Base-by-base conservation (phyloP, 1,140 invertebrate genomes). In the Aphidius gifuensis region DNA sequence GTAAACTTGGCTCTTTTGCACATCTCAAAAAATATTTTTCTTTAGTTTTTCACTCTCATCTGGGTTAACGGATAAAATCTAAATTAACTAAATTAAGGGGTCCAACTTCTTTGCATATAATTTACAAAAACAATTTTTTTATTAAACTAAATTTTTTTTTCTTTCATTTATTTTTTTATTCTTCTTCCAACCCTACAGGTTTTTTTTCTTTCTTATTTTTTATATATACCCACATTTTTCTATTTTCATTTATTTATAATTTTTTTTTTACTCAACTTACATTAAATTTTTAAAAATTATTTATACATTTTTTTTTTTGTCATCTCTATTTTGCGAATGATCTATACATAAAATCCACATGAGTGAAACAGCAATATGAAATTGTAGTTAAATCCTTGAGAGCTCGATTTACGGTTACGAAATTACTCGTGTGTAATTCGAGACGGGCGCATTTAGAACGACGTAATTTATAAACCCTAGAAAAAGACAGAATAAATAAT, bases 51-150 rank as follows among this genome's bases (percentile, higher is more conserved):
- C 55, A 58, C 11, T 42, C 64, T 54, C 63, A 56, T 64, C 67
- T 69, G 61, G 72, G 65, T 74, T 70, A 80, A 80, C 79, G 79
- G 79, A 80, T 80, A 80, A 80, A 80, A 80, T 80, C 79, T 80
- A 80, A 80, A 80, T 80, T 80, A 80, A 80, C 78, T 80, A 78
- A 80, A 80, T 80, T 80, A 79, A 80, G 73, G 73, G 74, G 70
- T 72, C 70, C 69, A 69, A 63, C 66, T 58, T 67, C 70, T 75
- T 78, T 76, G 69, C 70, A 61, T 69, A 69, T 71, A 69, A 79
- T 80, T 79, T 80, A 78, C 77, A 78, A 65, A 71, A 60, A 44
- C 23, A 45, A 32, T 56, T 70, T 72, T 64, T 51, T 50, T 8
- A 53, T 32, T 32, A 21, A 39, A 40, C 59, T 16, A n/a, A n/a